Percentiles rank a stretch among this genome's conserved stretches.
Conservation (phyloP, 2,797 vertebrate genomes). For the Megalops cyprinoides region DNA sequence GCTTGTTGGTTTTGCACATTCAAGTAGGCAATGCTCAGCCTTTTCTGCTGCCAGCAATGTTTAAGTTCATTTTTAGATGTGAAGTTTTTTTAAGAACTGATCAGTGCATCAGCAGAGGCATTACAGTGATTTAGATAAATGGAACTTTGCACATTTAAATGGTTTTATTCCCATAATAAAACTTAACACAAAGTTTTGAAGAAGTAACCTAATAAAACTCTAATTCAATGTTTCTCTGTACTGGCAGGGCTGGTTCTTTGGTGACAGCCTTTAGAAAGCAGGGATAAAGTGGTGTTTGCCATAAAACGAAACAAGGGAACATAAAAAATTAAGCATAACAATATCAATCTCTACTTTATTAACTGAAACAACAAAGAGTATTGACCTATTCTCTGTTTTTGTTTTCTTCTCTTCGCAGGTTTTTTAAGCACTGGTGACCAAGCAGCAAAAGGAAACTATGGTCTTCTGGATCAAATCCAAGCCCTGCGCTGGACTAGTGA, state of each 20-base stretch:
- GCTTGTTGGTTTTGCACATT: constrained; percentile 50
- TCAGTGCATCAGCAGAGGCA: background rate
- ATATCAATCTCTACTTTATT: background rate
- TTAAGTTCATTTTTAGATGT: background rate
- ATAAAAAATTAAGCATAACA: background rate
- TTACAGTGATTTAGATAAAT: constrained; percentile 30
- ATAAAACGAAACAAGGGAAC: background rate
- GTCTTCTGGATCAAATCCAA: constrained; percentile 94
- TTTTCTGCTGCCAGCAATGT: constrained; percentile 29
- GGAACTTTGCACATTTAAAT: background rate
- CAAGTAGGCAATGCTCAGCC: constrained; percentile 27
- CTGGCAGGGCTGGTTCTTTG: background rate
- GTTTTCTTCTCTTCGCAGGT: constrained; percentile 71
- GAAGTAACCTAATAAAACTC: background rate
- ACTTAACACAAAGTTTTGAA: constrained; percentile 15
- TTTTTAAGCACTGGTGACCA: constrained; percentile 98
- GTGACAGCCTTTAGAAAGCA: background rate
- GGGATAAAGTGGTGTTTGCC: background rate
- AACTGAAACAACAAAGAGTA: background rate
- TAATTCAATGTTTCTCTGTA: background rate
- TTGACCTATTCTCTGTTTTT: constrained; percentile 32
- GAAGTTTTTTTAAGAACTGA: background rate
- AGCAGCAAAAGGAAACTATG: constrained; percentile 98
- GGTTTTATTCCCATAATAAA: constrained; percentile 21
- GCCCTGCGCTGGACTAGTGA: constrained; percentile 98